Evolutionary conservation across 92 coral and sea anemone genomes (phyloP).

Genomic region (Plumapathes pennacea): DNA sequence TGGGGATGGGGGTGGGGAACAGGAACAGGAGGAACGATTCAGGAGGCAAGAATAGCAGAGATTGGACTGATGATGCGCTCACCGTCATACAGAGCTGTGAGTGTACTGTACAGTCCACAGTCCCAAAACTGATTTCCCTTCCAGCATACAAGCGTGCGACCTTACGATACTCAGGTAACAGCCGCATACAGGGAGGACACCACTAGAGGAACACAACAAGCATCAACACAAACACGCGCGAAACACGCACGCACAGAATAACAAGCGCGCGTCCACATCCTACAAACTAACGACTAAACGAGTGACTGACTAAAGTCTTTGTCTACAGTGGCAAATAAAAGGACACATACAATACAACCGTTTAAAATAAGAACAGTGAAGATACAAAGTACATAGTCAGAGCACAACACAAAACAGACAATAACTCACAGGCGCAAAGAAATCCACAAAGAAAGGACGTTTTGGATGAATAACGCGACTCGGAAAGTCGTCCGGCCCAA

Average conservation of each 20-base stretch:
- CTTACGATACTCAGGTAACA: conserved; percentile 95
- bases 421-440: conserved; percentile 94
- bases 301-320: too few relatives aligned
- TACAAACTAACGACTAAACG: too few relatives aligned
- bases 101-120: conserved; percentile 96
- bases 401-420: too few relatives aligned
- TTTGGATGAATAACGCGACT: conserved; percentile 65
- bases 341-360: too few relatives aligned
- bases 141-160: conserved; percentile 82
- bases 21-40: not conserved
- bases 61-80: conserved; percentile 13
- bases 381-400: too few relatives aligned
- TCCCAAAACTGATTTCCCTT: conserved; percentile 85
- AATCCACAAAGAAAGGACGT: conserved; percentile 92
- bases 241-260: not conserved
- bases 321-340: too few relatives aligned
- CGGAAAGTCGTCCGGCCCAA: conserved; percentile 97
- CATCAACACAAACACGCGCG: not conserved
- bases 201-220: conserved; percentile 53
- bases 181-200: conserved; percentile 98
- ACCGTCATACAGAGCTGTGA: conserved; percentile 82
- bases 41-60: not conserved
- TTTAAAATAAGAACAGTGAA: too few relatives aligned
- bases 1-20: not conserved
- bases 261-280: too few relatives aligned